A percentile compares a stretch with the other conserved stretches of the same genome.
Evolutionary conservation across 2,888 invertebrate genomes (phyloP).

Genomic region (Linyphia triangularis): DNA sequence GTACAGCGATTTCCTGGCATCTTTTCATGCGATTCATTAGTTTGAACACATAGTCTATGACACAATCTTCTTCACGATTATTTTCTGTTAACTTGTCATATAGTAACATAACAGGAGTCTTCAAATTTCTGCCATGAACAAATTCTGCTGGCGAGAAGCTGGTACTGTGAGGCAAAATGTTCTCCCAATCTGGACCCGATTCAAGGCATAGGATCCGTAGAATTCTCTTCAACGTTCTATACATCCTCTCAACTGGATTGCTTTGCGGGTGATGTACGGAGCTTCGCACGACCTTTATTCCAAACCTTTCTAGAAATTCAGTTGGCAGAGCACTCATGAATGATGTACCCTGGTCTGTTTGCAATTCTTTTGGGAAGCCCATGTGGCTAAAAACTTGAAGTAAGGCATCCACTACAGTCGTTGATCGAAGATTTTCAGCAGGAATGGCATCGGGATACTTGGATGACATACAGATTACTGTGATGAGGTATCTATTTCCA

Average conservation of each 20-base stretch:
- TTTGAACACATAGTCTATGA: slow-evolving; percentile 2
- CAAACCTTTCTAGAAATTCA: neutral
- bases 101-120: slow-evolving; percentile 19
- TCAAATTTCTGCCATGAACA: slow-evolving; percentile 26
- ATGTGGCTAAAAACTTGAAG: slow-evolving; percentile 13
- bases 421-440: slow-evolving; percentile 2
- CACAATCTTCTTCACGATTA: neutral
- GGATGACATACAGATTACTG: slow-evolving; percentile 15
- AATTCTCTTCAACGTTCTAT: slow-evolving; percentile 18
- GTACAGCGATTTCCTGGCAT: slow-evolving; percentile 24
- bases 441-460: slow-evolving; percentile 38
- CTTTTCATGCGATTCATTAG: slow-evolving; percentile 17
- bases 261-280: slow-evolving; percentile 37
- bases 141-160: slow-evolving; percentile 36
- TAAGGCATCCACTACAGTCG: neutral
- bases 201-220: slow-evolving; percentile 17
- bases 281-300: neutral
- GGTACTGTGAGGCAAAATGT: slow-evolving; percentile 28
- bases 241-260: slow-evolving; percentile 16
- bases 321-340: slow-evolving; percentile 18
- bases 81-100: slow-evolving; percentile 27
- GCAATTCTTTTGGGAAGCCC: slow-evolving; percentile 33
- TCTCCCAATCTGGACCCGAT: slow-evolving; percentile 10
- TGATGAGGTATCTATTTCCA: slow-evolving; percentile 32
- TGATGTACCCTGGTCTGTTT: slow-evolving; percentile 29